Evolutionary conservation across 2,888 invertebrate species (phyloP), one percentile per base, ranked within the genome.

Genomic region (Mesorhabditis belari): DNA sequence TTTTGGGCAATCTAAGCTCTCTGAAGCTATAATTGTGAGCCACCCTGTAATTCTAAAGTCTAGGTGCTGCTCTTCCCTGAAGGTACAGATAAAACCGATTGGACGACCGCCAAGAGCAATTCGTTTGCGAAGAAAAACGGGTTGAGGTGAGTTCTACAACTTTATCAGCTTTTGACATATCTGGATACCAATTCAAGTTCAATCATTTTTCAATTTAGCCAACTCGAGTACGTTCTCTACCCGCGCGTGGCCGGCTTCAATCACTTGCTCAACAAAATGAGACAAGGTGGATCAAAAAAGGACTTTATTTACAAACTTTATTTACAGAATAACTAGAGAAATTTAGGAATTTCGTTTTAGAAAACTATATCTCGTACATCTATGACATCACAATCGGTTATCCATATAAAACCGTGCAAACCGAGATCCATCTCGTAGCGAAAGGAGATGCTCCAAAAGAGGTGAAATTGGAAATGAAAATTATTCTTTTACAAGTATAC

Each of bases 351-450:
- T 17, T 17, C 21, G 19, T 65, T 77, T 35, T 61, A 83, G 86
- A 84, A 62, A 83, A 87, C 9, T 87, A 87, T 25, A 82, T 91
- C 57, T 86, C 87, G 65, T 88, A 89, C 0, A 85, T 92, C n/a
- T 90, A 91, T 81, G 91, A 92, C 81, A 85, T 91, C 67, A 90
- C 91, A 0, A 85, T 92, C n/a, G 89, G 87, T 0, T 92, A 91
- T 82, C 90, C 90, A 4, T 86, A 86, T 67, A 86, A 86, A 17
- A 83, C 88, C 29, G 89, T 90, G 0, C 89, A 90, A 81, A 88
- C 87, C 24, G 91, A 92, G 82, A 80, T 86, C 24, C 88, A 89
- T 75, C 82, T 91, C 54, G 76, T 89, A 5, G 83, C 83, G 21
- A 73, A 71, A 55, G 91, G 91, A 9, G 84, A 84, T 57, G 86